Evolutionary conservation across 2,113 vertebrate species (phyloP), one percentile per base, ranked within the genome.

Genomic region (Heterocephalus glaber): DNA sequence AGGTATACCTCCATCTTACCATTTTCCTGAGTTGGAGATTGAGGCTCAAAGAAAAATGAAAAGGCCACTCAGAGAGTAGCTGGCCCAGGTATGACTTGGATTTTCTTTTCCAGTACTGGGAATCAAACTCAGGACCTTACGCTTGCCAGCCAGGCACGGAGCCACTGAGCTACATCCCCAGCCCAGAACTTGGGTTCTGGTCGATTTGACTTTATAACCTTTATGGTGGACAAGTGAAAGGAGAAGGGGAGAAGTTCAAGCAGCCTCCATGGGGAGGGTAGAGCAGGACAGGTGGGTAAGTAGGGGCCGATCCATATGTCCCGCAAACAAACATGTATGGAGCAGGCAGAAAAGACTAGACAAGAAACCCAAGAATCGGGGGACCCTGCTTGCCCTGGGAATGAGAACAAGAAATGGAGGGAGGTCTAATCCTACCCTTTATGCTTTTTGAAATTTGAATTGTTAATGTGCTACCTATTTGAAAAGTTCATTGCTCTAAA

Each of bases 1-100:
- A 24, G 2, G 3, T 7, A 1, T 41, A 4, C 33, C 30, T n/a
- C 38, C 19, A 70, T 91, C 76, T 52, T 84, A 90, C 24, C 17
- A 56, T 94, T 96, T 94, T 85, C 65, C 65, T 81, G 80, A 93
- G 30, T 66, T 95, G 86, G 33, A 94, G 56, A 58, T 41, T 56
- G 79, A 89, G 77, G 26, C 11, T 47, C 88, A 80, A 7, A 74
- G 41, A 54, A 86, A 95, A 82, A 81, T 68, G 76, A 82, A 28
- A 38, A 82, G 44, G 6, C 86, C 86, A 56, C 28, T 44, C 74
- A 52, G 68, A 81, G 38, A 81, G 52, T 41, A n/a, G 14, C 9
- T 54, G 60, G 63, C 49, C n/a, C 3, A 22, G n/a, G 24, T 58
- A 60, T 44, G 58, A 72, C 47, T 65, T 60, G 47, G 35, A 54